Percentiles rank a stretch among this genome's conserved stretches.
Conservation (phyloP, 2,797 vertebrate genomes). For the Scarus forsteni region DNA sequence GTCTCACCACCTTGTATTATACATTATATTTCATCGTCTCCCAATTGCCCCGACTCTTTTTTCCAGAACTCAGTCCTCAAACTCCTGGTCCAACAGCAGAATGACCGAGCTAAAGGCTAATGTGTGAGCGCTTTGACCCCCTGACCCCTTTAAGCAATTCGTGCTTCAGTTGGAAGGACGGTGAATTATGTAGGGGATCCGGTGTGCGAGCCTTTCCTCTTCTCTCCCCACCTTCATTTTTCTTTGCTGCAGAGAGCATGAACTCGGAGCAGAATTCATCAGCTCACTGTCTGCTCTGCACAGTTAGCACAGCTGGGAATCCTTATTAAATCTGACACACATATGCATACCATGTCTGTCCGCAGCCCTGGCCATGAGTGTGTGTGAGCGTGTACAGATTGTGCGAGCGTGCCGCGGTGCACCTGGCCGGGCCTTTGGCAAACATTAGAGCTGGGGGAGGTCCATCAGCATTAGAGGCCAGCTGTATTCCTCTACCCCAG, state of each 20-base stretch:
- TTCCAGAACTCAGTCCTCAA: not conserved
- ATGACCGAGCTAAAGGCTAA: constrained; percentile 36
- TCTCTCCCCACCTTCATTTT: constrained; percentile 25
- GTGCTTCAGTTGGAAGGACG: constrained; percentile 14
- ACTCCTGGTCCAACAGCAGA: constrained; percentile 30
- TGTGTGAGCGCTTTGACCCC: constrained; percentile 29
- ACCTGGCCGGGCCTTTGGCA: constrained; percentile 65
- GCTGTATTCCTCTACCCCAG: constrained; percentile 71
- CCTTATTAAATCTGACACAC: constrained; percentile 62
- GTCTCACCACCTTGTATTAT: not conserved
- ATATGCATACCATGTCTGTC: constrained; percentile 36
- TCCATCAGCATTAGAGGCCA: constrained; percentile 72
- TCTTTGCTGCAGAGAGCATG: constrained; percentile 21
- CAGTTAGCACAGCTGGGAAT: constrained; percentile 58
- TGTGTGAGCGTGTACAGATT: constrained; percentile 2
- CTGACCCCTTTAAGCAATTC: constrained; percentile 30
- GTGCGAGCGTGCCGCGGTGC: constrained; percentile 42
- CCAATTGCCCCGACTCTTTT: not conserved
- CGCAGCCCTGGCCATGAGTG: not conserved
- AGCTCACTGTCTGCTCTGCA: constrained; percentile 29
- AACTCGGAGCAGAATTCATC: constrained; percentile 52
- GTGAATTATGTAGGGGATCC: constrained; percentile 30
- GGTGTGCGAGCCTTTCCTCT: constrained; percentile 12
- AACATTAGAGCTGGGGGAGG: constrained; percentile 65
- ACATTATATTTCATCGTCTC: not conserved